A percentile compares a stretch with the other conserved stretches of the same genome.
Evolutionary conservation across 2,888 invertebrate genomes (phyloP).

Genomic region (Argyresthia goedartella): DNA sequence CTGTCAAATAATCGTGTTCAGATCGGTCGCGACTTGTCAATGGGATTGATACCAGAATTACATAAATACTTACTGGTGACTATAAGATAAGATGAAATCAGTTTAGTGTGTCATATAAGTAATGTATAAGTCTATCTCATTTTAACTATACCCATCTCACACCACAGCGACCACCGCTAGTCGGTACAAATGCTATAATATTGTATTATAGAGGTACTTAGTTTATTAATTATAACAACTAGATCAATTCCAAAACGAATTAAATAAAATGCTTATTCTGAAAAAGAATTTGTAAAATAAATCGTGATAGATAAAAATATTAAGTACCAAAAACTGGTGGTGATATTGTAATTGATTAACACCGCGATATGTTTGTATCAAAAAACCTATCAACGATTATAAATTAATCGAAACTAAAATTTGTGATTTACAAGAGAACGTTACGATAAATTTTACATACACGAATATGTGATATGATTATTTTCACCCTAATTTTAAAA

Average conservation of each 20-base stretch:
- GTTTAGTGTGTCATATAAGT: too few relatives aligned
- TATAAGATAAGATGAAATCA: too few relatives aligned
- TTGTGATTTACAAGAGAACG: too few relatives aligned
- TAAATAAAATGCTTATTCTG: slow-evolving; percentile 1
- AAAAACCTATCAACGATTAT: not conserved
- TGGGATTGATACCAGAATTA: too few relatives aligned
- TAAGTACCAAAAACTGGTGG: slow-evolving; percentile 1
- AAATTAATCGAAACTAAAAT: too few relatives aligned
- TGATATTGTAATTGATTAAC: slow-evolving; percentile 1
- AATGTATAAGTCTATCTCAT: not conserved
- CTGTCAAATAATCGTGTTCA: too few relatives aligned
- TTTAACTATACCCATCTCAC: slow-evolving; percentile 6
- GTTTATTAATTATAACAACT: slow-evolving; percentile 7
- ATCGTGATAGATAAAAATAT: not conserved
- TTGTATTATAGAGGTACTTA: slow-evolving; percentile 3
- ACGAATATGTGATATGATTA: slow-evolving; percentile 54
- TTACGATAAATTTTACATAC: not conserved
- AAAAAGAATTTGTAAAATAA: not conserved
- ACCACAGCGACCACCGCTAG: slow-evolving; percentile 15
- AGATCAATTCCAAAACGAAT: slow-evolving; percentile 12
- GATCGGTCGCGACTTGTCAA: too few relatives aligned
- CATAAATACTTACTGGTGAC: too few relatives aligned
- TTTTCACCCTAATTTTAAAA: slow-evolving; percentile 21
- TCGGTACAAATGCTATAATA: slow-evolving; percentile 16
- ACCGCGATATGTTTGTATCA: not conserved